Base-by-base conservation (phyloP, 2,888 invertebrate genomes). In the Mechanitis mazaeus region DNA sequence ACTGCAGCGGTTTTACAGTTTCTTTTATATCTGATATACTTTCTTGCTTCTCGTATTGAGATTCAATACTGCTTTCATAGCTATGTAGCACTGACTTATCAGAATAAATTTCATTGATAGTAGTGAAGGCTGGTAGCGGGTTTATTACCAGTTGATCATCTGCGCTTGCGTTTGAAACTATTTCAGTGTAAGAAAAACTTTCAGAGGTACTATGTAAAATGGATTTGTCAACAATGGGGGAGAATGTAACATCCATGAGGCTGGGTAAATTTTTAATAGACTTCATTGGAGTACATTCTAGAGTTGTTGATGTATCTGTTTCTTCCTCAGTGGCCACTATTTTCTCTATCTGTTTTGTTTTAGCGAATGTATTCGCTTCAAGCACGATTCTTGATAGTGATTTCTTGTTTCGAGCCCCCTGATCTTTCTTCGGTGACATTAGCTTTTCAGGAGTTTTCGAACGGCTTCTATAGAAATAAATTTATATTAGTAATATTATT, bases 391-490 rank as follows among this genome's bases (percentile, higher is more conserved):
- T 78, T 0, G 87, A 84, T 2, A 91, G 71, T 0, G 90, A 82
- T 69, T 86, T 90, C 60, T 81, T 87, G 59, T 71, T 68, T 63
- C 78, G 79, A 28, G 74, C 73, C 1, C 80, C 71, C 3, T 74
- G 75, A 45, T 87, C 88, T 53, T 75, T 69, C 68, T 80, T 85
- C 1, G 87, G 83, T 1, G 88, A 81, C 73, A 85, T 78, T 1
- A 83, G 63, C 69, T 86, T 88, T 64, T 90, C 90, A 7, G 90
- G 90, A 2, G 90, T 91, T 72, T 85, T 89, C 2, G 87, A 80
- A n/a, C 57, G 58, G 42, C 58, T 61, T 54, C 61, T 61, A 28
- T 11, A 3, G 42, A 11, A 5, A 42, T 42, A 11, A 42, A 11
- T 42, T 9, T 5, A 42, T 35, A 35, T 12, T 35, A 56, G 31